Conservation (phyloP, 2,797 vertebrate species). For the Cottoperca gobio region DNA sequence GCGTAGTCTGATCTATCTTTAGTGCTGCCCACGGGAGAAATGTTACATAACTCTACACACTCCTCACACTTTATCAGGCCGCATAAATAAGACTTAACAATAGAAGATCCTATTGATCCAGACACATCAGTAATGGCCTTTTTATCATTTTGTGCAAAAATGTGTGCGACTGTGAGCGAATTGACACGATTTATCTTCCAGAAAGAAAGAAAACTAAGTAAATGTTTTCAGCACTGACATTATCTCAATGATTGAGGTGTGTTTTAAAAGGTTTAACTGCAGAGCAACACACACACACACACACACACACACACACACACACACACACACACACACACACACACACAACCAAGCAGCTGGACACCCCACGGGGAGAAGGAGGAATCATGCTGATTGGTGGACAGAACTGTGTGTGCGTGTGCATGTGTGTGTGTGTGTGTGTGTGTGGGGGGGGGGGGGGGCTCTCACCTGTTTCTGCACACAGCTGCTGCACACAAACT, state of each 20-base stretch:
- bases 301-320: neutral
- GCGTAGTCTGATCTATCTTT: slow-evolving; percentile 81
- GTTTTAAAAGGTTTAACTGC: slow-evolving; percentile 16
- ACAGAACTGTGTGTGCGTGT: slow-evolving; percentile 27
- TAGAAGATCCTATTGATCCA: slow-evolving; percentile 37
- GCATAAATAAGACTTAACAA: slow-evolving; percentile 31
- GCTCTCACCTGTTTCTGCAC: slow-evolving; percentile 65
- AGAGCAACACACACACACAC: slow-evolving; percentile 9
- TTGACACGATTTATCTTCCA: neutral
- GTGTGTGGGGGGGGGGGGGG: slow-evolving; percentile 22
- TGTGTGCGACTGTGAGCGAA: neutral
- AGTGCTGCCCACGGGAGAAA: slow-evolving; percentile 68
- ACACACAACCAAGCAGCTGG: slow-evolving; percentile 30
- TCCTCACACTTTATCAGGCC: slow-evolving; percentile 53
- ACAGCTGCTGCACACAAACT: slow-evolving; percentile 65
- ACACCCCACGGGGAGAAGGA: slow-evolving; percentile 2
- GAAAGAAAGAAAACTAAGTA: neutral
- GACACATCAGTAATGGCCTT: neutral
- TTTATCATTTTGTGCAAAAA: slow-evolving; percentile 12
- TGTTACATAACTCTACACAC: slow-evolving; percentile 66
- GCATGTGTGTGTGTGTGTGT: slow-evolving; percentile 20
- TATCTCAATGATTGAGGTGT: neutral
- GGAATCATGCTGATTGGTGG: slow-evolving; percentile 37
- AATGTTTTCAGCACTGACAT: neutral
- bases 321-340: slow-evolving; percentile 15